Percentiles rank a stretch among this genome's conserved stretches.
Evolutionary conservation across 2,797 vertebrate genomes (phyloP).

Genomic region (Esox masquinongy): DNA sequence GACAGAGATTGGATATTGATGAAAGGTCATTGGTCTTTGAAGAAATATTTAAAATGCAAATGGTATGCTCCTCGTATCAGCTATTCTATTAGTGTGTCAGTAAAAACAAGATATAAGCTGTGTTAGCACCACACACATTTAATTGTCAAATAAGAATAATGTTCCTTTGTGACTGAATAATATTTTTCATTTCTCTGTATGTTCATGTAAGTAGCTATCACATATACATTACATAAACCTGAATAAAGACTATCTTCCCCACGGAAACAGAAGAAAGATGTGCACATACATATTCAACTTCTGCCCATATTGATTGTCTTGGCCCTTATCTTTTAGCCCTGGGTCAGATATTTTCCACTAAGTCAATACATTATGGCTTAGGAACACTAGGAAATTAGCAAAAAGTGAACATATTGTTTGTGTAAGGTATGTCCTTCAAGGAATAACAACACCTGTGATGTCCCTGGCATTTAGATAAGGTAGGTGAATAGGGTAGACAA

Average conservation of each 20-base stretch:
- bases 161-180: too few relatives aligned
- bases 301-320: not conserved
- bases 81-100: not conserved
- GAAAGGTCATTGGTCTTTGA: too few relatives aligned
- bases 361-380: not conserved
- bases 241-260: not conserved
- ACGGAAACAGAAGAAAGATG: not conserved
- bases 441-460: not conserved
- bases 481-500: not conserved
- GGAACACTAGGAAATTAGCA: not conserved
- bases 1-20: too few relatives aligned
- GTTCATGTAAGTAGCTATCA: too few relatives aligned
- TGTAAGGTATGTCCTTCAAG: not conserved
- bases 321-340: not conserved
- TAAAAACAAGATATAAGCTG: not conserved
- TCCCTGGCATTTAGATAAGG: not conserved
- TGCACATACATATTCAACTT: slow-evolving; percentile 1
- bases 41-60: too few relatives aligned
- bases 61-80: not conserved
- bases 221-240: not conserved
- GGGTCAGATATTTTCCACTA: not conserved
- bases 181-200: too few relatives aligned
- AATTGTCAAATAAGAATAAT: not conserved
- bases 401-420: not conserved
- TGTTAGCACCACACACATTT: not conserved